These are phyloP conservation scores for Halcyon leucocephala DNA, from an alignment of 2,797 vertebrate genomes.

Conservation along the genomic window DNA sequence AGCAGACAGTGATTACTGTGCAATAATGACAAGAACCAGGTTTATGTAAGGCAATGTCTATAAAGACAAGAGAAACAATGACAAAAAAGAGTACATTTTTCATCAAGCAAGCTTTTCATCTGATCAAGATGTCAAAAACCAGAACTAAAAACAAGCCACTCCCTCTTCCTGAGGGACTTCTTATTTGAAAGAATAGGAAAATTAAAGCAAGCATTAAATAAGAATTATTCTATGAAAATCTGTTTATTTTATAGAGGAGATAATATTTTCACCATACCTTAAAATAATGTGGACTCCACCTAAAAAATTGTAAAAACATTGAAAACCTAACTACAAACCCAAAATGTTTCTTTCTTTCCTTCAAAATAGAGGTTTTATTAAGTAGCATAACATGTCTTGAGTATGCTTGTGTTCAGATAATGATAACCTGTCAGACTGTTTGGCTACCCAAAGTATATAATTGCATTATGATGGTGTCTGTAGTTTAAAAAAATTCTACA, in stretches of 20 bases:
- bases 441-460: not conserved
- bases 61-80: not conserved
- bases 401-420: not conserved
- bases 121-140: not conserved
- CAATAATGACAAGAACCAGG: not conserved
- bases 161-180: not conserved
- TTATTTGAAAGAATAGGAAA: not conserved
- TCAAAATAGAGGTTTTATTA: not conserved
- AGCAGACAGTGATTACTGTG: not conserved
- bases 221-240: not conserved
- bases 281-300: rapidly evolving
- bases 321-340: not conserved
- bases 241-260: not conserved
- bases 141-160: not conserved
- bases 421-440: not conserved
- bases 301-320: not conserved
- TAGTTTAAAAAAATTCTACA: not conserved
- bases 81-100: not conserved
- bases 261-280: not conserved
- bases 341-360: not conserved
- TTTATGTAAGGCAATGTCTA: not conserved
- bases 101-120: not conserved
- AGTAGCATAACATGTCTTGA: not conserved
- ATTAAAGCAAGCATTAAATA: not conserved
- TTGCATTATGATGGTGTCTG: no score